Conservation (phyloP, 2,888 invertebrate genomes). For the Heliconius ethilla region DNA sequence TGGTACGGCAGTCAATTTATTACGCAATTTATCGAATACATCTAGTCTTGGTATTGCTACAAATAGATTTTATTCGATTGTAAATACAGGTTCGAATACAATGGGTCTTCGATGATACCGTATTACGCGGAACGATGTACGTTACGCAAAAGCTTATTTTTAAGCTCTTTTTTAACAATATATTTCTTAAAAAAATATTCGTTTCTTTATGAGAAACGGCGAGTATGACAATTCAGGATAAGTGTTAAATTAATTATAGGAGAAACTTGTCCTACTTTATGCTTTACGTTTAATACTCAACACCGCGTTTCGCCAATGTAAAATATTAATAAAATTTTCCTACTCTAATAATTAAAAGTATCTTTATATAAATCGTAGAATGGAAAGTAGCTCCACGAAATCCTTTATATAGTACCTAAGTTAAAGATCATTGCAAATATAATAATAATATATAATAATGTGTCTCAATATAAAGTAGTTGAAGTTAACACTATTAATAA, state of each 20-base stretch:
- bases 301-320: too few species aligned
- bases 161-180: background rate
- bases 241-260: too few species aligned
- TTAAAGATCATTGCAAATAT: background rate
- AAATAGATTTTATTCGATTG: conserved; percentile 52
- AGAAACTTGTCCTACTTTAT: too few species aligned
- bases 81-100: conserved; percentile 41
- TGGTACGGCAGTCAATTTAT: conserved; percentile 70
- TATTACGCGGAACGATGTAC: background rate
- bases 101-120: background rate
- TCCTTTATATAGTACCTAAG: background rate
- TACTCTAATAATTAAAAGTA: too few species aligned
- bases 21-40: conserved; percentile 65
- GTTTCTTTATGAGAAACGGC: too few species aligned
- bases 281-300: too few species aligned
- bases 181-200: background rate
- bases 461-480: background rate
- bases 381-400: background rate
- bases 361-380: too few species aligned
- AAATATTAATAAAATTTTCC: too few species aligned
- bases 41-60: conserved; percentile 54
- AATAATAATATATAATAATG: background rate
- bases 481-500: conserved; percentile 45
- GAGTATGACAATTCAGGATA: too few species aligned
- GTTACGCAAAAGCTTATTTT: background rate